Conservation (phyloP, 2,888 invertebrate genomes). For the Bombylius discolor region DNA sequence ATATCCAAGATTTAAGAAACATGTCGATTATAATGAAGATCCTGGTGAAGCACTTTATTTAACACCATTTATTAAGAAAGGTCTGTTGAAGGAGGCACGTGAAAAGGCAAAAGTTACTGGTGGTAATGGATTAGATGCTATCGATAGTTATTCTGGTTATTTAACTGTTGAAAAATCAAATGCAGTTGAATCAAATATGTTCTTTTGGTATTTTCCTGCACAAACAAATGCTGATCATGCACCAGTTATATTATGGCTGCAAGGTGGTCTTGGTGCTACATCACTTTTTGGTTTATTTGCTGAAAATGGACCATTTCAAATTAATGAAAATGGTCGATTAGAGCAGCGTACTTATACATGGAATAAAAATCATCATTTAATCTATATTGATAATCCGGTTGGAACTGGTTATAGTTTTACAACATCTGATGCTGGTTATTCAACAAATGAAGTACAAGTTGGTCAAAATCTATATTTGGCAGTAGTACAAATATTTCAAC, state of each 20-base stretch:
- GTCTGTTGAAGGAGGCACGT: constrained; percentile 34
- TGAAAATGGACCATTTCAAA: constrained; percentile 67
- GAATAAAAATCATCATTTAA: constrained; percentile 60
- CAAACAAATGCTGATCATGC: constrained; percentile 40
- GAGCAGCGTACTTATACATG: constrained; percentile 60
- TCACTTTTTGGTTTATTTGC: constrained; percentile 69
- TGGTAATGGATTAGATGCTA: constrained; percentile 27
- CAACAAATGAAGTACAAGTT: constrained; percentile 64
- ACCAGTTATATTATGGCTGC: constrained; percentile 70
- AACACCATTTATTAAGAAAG: constrained; percentile 28
- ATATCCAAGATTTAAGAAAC: constrained; percentile 29
- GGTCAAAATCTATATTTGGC: constrained; percentile 66
- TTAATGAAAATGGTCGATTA: constrained; percentile 36
- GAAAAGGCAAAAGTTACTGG: constrained; percentile 27
- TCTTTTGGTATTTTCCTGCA: constrained; percentile 87
- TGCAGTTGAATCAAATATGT: constrained; percentile 52
- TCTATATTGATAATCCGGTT: constrained; percentile 89
- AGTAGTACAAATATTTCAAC: constrained; percentile 65
- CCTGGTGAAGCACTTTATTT: constrained; percentile 38
- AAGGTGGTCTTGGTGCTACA: constrained; percentile 73
- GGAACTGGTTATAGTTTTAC: constrained; percentile 90
- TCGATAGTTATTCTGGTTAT: constrained; percentile 47
- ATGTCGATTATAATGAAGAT: constrained; percentile 25
- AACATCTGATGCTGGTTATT: constrained; percentile 59
- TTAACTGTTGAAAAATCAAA: constrained; percentile 64